phyloP scores from a whole-genome alignment of 1,140 invertebrate genomes.

The Monomorium pharaonis region DNA sequence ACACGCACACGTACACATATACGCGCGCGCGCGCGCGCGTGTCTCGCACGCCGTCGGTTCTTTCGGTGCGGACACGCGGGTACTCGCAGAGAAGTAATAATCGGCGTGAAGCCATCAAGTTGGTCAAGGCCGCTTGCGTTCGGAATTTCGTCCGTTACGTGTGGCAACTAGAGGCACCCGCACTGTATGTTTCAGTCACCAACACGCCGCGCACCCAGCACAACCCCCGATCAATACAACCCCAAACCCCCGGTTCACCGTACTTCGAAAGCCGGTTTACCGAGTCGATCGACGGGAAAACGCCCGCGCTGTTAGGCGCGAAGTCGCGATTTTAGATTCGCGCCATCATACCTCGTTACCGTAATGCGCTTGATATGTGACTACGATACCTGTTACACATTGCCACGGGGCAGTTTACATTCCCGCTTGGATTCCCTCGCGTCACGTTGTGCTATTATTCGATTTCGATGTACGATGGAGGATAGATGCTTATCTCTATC shows the following conservation, averaged over 20 bases:
- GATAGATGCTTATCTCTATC: constrained; percentile 24
- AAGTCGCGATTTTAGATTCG: constrained; percentile 54
- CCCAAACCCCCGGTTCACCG: constrained; percentile 77
- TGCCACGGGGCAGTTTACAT: neutral
- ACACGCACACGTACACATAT: too few species aligned
- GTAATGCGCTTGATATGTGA: constrained; percentile 16
- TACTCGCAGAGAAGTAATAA: neutral
- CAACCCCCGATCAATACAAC: constrained; percentile 80
- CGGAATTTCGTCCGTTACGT: constrained; percentile 60
- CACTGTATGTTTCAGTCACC: constrained; percentile 69
- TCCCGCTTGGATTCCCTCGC: neutral
- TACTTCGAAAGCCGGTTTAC: constrained; percentile 79
- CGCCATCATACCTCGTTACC: constrained; percentile 4
- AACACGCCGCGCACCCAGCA: constrained; percentile 72
- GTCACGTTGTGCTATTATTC: constrained; percentile 13
- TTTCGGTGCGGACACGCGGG: neutral
- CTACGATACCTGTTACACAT: neutral
- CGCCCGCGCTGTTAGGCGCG: constrained; percentile 60
- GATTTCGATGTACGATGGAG: neutral
- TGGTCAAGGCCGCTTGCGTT: constrained; percentile 44
- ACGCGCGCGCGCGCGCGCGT: neutral
- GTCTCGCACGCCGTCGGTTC: neutral
- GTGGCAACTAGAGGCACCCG: constrained; percentile 65
- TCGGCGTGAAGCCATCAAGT: neutral
- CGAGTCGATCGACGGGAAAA: constrained; percentile 69